These are phyloP conservation scores for Heteropelma amictum DNA, from an alignment of 2,888 invertebrate genomes.

Conservation along the genomic window DNA sequence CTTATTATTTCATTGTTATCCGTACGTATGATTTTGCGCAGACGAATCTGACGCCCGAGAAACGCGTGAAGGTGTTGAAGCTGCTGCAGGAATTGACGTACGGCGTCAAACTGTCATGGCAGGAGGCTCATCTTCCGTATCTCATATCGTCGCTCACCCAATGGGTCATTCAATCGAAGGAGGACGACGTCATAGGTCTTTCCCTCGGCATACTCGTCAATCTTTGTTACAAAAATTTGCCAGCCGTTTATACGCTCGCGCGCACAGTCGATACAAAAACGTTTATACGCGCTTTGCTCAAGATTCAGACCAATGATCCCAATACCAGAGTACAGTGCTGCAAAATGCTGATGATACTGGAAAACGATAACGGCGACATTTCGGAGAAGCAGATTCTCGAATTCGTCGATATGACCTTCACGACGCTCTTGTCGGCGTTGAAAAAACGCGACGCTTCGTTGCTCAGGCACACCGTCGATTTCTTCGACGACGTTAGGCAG, in stretches of 20 bases:
- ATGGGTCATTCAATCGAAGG: slow-evolving; percentile 81
- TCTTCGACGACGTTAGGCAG: slow-evolving; percentile 79
- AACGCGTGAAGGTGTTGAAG: slow-evolving; percentile 82
- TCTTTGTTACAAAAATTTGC: slow-evolving; percentile 88
- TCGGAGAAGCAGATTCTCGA: slow-evolving; percentile 78
- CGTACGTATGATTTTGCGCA: slow-evolving; percentile 38
- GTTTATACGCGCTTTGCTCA: slow-evolving; percentile 82
- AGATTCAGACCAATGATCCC: slow-evolving; percentile 78
- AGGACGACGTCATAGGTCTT: slow-evolving; percentile 79
- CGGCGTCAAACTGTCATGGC: slow-evolving; percentile 89
- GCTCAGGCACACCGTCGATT: slow-evolving; percentile 79
- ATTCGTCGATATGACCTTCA: slow-evolving; percentile 79
- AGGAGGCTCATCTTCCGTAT: slow-evolving; percentile 86
- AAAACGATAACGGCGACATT: slow-evolving; percentile 79
- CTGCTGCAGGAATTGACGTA: slow-evolving; percentile 88
- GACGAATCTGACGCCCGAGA: slow-evolving; percentile 81
- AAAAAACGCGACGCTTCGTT: slow-evolving; percentile 77
- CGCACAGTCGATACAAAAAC: slow-evolving; percentile 85
- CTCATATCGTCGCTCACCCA: slow-evolving; percentile 84
- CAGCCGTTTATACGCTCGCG: slow-evolving; percentile 86
- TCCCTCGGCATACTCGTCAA: slow-evolving; percentile 87
- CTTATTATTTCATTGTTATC: too few relatives aligned
- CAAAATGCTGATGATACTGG: slow-evolving; percentile 80
- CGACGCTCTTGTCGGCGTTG: slow-evolving; percentile 78
- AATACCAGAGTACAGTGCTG: slow-evolving; percentile 80